Evolutionary conservation across 2,797 vertebrate genomes (phyloP).

Genomic region (Gobio occitaniae): DNA sequence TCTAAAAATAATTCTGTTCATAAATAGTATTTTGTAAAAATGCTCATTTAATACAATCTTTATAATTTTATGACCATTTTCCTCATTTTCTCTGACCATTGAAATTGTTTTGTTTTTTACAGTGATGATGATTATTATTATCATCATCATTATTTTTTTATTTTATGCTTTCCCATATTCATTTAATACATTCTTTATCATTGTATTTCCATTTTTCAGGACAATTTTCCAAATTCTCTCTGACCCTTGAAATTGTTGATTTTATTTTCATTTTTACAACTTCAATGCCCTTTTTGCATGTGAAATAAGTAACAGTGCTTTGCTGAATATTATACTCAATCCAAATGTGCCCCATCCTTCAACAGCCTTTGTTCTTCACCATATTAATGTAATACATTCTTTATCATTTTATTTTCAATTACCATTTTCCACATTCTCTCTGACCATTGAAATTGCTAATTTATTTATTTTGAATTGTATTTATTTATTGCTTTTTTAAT

Average conservation of each 20-base stretch:
- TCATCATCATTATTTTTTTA: background rate
- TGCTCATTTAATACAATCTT: background rate
- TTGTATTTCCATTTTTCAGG: background rate
- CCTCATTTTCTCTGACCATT: background rate
- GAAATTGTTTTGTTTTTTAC: background rate
- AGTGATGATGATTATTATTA: background rate
- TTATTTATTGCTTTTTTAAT: background rate
- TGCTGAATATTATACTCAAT: background rate
- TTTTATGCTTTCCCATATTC: background rate
- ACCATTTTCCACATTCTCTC: background rate
- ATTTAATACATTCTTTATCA: background rate
- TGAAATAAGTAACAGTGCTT: background rate
- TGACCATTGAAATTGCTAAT: background rate
- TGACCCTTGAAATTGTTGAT: background rate
- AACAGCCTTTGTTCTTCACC: background rate
- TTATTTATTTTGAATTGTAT: background rate
- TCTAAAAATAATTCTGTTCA: background rate
- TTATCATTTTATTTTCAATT: background rate
- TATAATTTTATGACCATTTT: background rate
- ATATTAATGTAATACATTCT: background rate
- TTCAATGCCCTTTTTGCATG: background rate
- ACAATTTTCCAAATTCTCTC: background rate
- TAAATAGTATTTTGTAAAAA: background rate
- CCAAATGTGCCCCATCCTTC: background rate
- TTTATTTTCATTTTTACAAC: background rate